Percentiles rank a stretch among this genome's conserved stretches.
Evolutionary conservation across 2,888 invertebrate genomes (phyloP).

Genomic region (Drosophila subquinaria): DNA sequence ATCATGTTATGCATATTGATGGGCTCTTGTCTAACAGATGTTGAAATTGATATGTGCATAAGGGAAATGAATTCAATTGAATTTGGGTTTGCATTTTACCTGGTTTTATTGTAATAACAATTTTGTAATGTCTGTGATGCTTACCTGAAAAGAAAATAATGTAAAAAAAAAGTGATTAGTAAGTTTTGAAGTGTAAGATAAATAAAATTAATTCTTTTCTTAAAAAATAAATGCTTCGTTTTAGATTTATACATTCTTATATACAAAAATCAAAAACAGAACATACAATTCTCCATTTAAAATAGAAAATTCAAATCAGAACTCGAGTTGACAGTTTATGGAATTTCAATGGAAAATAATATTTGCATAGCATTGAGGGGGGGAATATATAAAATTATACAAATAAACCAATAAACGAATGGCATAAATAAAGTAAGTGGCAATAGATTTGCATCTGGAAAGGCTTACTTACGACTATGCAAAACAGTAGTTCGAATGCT

Average conservation of each 20-base stretch:
- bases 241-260: no score
- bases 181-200: neutral
- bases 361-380: conserved; percentile 38
- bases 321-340: conserved; percentile 12
- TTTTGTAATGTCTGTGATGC: conserved; percentile 1
- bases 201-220: neutral
- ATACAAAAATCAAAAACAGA: neutral
- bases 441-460: conserved; percentile 51
- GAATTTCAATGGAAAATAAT: conserved; percentile 17
- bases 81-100: conserved; percentile 6
- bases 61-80: conserved; percentile 8
- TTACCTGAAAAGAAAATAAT: conserved; percentile 49
- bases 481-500: conserved; percentile 21
- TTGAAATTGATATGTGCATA: conserved; percentile 27
- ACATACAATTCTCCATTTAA: neutral
- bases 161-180: neutral
- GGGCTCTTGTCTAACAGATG: conserved; percentile 11
- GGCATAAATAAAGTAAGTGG: conserved; percentile 50
- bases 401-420: conserved; percentile 69
- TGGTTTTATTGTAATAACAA: neutral
- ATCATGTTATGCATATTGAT: conserved; percentile 44
- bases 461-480: conserved; percentile 50
- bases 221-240: neutral
- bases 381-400: conserved; percentile 56
- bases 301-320: conserved; percentile 6